These are phyloP conservation scores for Brachionus rotundiformis DNA, from an alignment of 1,140 invertebrate species.

Conservation along the genomic window DNA sequence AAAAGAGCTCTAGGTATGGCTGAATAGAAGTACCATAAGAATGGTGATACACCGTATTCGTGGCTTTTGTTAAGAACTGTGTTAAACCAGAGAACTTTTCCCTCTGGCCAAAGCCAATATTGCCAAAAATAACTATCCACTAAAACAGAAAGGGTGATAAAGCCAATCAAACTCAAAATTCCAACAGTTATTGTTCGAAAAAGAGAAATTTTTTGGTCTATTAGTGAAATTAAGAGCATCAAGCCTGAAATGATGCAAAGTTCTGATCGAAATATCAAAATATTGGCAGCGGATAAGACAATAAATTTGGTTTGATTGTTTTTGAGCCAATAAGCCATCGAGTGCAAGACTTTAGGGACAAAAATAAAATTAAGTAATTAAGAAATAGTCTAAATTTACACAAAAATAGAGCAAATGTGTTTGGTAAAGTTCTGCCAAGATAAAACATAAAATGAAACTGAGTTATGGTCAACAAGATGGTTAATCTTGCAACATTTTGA, in stretches of 20 bases:
- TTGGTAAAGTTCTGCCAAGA: slow-evolving; percentile 86
- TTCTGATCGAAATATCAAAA: slow-evolving; percentile 88
- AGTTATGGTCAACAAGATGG: slow-evolving; percentile 78
- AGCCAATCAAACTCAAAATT: slow-evolving; percentile 56
- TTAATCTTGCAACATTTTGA: slow-evolving; percentile 75
- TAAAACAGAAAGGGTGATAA: slow-evolving; percentile 72
- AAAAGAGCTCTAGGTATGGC: slow-evolving; percentile 84
- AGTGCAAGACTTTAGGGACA: slow-evolving; percentile 75
- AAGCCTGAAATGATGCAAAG: slow-evolving; percentile 69
- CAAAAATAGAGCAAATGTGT: slow-evolving; percentile 87
- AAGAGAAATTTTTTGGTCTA: background rate
- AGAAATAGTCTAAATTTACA: slow-evolving; percentile 69
- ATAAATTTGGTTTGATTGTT: slow-evolving; percentile 76
- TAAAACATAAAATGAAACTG: slow-evolving; percentile 99
- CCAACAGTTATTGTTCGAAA: background rate
- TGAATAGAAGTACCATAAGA: slow-evolving; percentile 97
- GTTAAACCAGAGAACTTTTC: slow-evolving; percentile 95
- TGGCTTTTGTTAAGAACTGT: slow-evolving; percentile 89
- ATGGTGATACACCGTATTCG: slow-evolving; percentile 93
- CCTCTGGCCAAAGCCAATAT: slow-evolving; percentile 89
- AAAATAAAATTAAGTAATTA: slow-evolving; percentile 45
- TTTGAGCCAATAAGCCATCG: slow-evolving; percentile 79
- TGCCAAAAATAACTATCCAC: slow-evolving; percentile 93
- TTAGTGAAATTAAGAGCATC: slow-evolving; percentile 45
- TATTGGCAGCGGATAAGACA: slow-evolving; percentile 77